A percentile compares a stretch with the other conserved stretches of the same genome.
phyloP scores from a whole-genome alignment of 2,888 invertebrate genomes.

The Drosophila merina region DNA sequence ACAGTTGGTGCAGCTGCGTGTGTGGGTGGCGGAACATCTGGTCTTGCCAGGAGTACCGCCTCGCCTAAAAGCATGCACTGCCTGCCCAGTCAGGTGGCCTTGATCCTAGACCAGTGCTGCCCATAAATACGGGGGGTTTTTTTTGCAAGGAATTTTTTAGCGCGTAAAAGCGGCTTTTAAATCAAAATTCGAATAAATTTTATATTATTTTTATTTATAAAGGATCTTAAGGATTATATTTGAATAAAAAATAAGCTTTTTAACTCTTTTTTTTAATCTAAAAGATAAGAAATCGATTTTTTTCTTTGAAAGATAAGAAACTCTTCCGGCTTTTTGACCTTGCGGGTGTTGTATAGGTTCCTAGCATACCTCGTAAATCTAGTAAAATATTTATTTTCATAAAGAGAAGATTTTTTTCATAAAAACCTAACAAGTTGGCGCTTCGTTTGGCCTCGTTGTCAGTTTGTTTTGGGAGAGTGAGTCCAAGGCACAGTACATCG shows the following conservation, averaged over 20 bases:
- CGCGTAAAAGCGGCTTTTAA: not conserved
- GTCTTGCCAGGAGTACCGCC: not conserved
- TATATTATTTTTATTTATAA: not conserved
- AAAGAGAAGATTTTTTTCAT: too few species aligned
- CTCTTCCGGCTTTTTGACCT: not conserved
- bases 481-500: not conserved
- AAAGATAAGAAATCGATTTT: not conserved
- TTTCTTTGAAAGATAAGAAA: not conserved
- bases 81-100: constrained; percentile 19
- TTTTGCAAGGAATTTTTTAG: not conserved
- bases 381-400: too few species aligned
- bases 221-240: not conserved
- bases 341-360: too few species aligned
- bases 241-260: not conserved
- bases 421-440: not conserved
- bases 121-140: not conserved
- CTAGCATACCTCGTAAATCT: too few species aligned
- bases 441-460: not conserved
- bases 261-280: not conserved
- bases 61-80: constrained; percentile 15
- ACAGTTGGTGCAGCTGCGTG: constrained; percentile 53
- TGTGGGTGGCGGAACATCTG: constrained; percentile 9
- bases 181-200: not conserved
- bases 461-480: not conserved
- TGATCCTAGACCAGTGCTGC: constrained; percentile 19